These are phyloP conservation scores for Hoplodrina blanda DNA, from an alignment of 2,888 invertebrate genomes.

Conservation along the genomic window DNA sequence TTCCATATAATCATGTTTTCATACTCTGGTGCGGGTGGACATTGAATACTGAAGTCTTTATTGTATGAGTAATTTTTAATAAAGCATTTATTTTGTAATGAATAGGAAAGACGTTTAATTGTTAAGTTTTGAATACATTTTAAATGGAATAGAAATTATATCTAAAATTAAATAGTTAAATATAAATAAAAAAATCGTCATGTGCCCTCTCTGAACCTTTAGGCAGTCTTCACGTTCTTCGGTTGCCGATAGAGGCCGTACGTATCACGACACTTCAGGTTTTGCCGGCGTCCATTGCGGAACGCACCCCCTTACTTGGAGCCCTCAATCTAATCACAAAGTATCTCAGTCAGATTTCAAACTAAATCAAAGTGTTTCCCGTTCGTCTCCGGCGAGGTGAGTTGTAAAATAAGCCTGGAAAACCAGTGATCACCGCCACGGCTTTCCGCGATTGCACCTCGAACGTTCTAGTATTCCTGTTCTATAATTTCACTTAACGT, in stretches of 20 bases:
- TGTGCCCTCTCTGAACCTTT: slow-evolving; percentile 75
- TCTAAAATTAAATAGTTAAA: neutral
- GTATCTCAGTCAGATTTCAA: slow-evolving; percentile 53
- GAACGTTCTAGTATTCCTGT: slow-evolving; percentile 79
- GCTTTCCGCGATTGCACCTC: slow-evolving; percentile 73
- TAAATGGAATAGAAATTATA: neutral
- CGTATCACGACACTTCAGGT: slow-evolving; percentile 85
- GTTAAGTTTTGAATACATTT: neutral
- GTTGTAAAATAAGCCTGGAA: slow-evolving; percentile 60
- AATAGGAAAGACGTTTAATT: neutral
- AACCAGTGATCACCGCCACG: slow-evolving; percentile 70
- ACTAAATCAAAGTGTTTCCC: slow-evolving; percentile 65
- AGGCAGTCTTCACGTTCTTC: slow-evolving; percentile 75
- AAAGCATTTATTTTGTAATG: neutral
- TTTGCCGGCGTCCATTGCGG: slow-evolving; percentile 84
- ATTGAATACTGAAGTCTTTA: neutral
- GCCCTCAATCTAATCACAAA: slow-evolving; percentile 53
- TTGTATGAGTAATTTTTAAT: neutral
- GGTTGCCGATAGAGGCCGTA: slow-evolving; percentile 85
- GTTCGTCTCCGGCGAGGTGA: slow-evolving; percentile 70
- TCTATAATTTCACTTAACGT: slow-evolving; percentile 74
- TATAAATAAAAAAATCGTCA: neutral
- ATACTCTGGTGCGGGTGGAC: neutral
- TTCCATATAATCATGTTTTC: neutral
- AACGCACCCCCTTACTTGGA: slow-evolving; percentile 75